Evolutionary conservation across 2,888 invertebrate species (phyloP).

Genomic region (Mylabris sibirica): DNA sequence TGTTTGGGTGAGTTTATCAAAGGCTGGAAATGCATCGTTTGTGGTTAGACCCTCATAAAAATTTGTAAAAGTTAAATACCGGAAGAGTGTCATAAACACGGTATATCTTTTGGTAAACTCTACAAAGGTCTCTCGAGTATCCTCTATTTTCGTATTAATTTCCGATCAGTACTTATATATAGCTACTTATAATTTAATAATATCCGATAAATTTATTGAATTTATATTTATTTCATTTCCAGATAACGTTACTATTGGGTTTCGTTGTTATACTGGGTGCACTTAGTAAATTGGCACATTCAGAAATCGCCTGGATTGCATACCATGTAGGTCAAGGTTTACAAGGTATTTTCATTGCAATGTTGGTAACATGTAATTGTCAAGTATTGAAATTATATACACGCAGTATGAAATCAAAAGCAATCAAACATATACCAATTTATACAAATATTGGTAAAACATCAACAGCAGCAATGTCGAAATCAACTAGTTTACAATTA

Average conservation of each 20-base stretch:
- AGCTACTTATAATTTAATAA: too few relatives aligned
- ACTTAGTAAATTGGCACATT: constrained; percentile 57
- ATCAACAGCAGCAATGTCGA: constrained; percentile 49
- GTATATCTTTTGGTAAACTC: too few relatives aligned
- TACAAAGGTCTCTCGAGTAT: too few relatives aligned
- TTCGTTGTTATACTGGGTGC: constrained; percentile 58
- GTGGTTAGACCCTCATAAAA: too few relatives aligned
- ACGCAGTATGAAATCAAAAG: constrained; percentile 50
- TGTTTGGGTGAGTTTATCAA: too few relatives aligned
- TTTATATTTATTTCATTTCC: constrained; percentile 37
- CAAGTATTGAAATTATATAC: constrained; percentile 61
- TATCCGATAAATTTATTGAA: too few relatives aligned
- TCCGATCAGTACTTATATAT: too few relatives aligned
- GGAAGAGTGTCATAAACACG: too few relatives aligned
- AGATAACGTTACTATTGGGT: constrained; percentile 59
- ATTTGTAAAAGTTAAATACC: too few relatives aligned
- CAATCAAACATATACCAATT: constrained; percentile 43
- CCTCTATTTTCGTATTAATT: too few relatives aligned
- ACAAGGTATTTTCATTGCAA: constrained; percentile 70
- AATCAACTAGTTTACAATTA: constrained; percentile 60
- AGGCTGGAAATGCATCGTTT: too few relatives aligned
- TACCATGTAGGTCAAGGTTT: constrained; percentile 63
- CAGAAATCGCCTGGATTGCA: constrained; percentile 60
- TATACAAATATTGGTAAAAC: constrained; percentile 46
- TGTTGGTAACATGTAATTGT: constrained; percentile 71